Base-by-base conservation (phyloP, 1,140 invertebrate species). In the Cotesia chilonis region DNA sequence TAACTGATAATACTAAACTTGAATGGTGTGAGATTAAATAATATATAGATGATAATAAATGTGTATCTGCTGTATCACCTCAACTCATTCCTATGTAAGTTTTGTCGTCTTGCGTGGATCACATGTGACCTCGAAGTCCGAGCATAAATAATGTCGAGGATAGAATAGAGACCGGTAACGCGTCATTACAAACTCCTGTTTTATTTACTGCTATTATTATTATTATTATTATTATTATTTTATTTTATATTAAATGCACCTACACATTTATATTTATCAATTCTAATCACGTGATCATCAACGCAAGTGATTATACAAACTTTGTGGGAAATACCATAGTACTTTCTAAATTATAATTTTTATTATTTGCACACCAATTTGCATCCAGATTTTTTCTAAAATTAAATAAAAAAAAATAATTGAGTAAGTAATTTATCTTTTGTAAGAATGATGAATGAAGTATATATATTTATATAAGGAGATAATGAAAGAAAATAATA, bases 91-190 rank as follows among this genome's bases (percentile, higher is more conserved):
- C 60, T 12, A 12, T 61, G 60, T 12, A 61, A 61, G 10, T 47
- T 47, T 64, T 37, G 61, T 64, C 37, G 61, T 60, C 61, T 64
- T 36, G 36, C 9, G 37, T 14, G 2, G 9, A 55, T 47, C 41
- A 47, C 60, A 38, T 57, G 14, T 57, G 70, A 71, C 70, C 70
- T 65, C 63, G 47, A 71, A 54, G 41, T 12, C 51, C 28, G 28
- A 36, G n/a, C 63, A 71, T 71, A 71, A 47, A 65, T 71, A 65
- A 71, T 71, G 61, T 66, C 70, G 70, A 71, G 70, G 70, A 71
- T 71, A 71, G 61, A 64, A 54, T 52, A 52, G 37, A 37, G 37
- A 66, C 69, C 60, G 51, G 68, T 28, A 61, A n/a, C 20, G 41
- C 4, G 47, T 47, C 41, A 65, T 38, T 41, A 38, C 51, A 14